Evolutionary conservation across 2,888 invertebrate species (phyloP), one percentile per base, ranked within the genome.

Genomic region (Ligdia adustata): DNA sequence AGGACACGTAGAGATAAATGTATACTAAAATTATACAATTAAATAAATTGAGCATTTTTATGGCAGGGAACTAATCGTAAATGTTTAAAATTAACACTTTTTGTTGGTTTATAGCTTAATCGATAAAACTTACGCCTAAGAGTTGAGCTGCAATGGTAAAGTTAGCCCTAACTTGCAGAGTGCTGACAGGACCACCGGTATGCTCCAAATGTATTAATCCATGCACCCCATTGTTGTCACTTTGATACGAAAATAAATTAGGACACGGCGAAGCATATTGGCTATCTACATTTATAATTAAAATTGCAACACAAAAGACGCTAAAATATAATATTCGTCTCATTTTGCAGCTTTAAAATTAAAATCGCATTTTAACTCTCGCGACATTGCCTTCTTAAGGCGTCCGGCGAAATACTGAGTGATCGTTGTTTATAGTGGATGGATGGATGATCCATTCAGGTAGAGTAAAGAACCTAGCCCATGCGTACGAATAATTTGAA

Each of bases 201-300:
- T 76, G 68, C 37, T 56, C 68, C 16, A 85, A 52, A 7, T 59
- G 62, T 12, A 87, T 72, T 28, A 68, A 48, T 3, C 86, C 87
- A 41, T 73, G 72, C 15, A 79, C 55, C 18, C 69, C 60, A 4
- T 44, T 58, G 1, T 72, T 72, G 49, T 85, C 78, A 57, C 52
- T 64, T 41, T 63, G 69, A 46, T 79, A 86, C 7, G 75, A 69
- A 69, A 86, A 87, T 33, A 73, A 53, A 14, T 69, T 62, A 3
- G 85, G 84, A 33, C 87, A 87, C 0, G 85, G 85, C 1, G 83
- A 80, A 2, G 62, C 52, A 49, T 66, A 66, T 43, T 79, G 77
- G 20, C 72, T 64, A 42, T 54, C 44, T 22, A 69, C 67, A 51
- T 60, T 66, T 48, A 69, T 64, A 56, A 60, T 52, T 40, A 66